Conservation (phyloP, 2,888 invertebrate genomes). For the Falcaria lacertinaria region DNA sequence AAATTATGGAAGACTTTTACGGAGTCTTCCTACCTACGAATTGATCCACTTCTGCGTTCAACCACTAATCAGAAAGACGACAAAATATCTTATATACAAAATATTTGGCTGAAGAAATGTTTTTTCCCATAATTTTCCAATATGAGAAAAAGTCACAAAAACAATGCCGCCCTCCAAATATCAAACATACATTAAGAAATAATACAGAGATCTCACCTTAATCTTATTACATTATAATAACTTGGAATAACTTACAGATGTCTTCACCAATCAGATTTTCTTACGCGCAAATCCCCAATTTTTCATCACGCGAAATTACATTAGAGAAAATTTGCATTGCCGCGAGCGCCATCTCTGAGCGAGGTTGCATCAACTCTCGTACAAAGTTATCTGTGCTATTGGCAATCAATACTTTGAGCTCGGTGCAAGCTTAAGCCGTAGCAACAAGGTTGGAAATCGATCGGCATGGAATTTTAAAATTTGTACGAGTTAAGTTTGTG, state of each 20-base stretch:
- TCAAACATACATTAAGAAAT: slow-evolving; percentile 72
- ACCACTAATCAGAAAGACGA: no score
- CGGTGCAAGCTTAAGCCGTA: slow-evolving; percentile 3
- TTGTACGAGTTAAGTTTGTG: slow-evolving; percentile 35
- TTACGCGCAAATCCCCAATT: slow-evolving; percentile 55
- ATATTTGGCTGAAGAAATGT: no score
- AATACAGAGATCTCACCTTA: slow-evolving; percentile 62
- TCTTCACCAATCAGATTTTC: slow-evolving; percentile 69
- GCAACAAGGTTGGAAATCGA: slow-evolving; percentile 28
- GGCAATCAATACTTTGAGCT: slow-evolving; percentile 6
- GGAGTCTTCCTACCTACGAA: no score
- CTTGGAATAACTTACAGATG: slow-evolving; percentile 71
- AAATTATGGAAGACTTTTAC: no score
- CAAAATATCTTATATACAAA: no score
- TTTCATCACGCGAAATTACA: slow-evolving; percentile 72
- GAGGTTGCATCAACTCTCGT: slow-evolving; percentile 38
- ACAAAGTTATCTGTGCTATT: slow-evolving; percentile 25
- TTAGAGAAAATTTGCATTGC: slow-evolving; percentile 75
- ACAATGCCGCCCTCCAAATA: slow-evolving; percentile 37
- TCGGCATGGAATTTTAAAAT: slow-evolving; percentile 11
- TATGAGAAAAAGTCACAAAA: slow-evolving; percentile 19
- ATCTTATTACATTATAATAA: slow-evolving; percentile 74
- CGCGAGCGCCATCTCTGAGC: slow-evolving; percentile 69
- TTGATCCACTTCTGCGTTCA: no score
- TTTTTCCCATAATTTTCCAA: slow-evolving; percentile 39